Evolutionary conservation across 1,140 invertebrate species (phyloP).

Genomic region (Gryllus bimaculatus): DNA sequence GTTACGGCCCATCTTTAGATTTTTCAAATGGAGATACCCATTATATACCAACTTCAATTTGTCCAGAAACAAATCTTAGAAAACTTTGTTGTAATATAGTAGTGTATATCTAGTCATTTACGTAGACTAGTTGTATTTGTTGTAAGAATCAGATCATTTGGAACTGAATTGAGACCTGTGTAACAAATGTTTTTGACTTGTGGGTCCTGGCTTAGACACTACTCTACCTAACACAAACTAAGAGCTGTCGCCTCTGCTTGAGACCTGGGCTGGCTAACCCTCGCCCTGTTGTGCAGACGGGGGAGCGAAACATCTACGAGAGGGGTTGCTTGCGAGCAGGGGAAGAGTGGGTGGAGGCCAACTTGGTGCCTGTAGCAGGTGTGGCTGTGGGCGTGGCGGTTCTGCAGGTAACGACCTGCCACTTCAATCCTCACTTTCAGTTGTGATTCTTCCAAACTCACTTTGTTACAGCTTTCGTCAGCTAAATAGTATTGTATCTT

Average conservation of each 20-base stretch:
- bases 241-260: conserved; percentile 2
- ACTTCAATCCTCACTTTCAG: neutral
- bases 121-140: neutral
- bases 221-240: conserved; percentile 4
- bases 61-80: neutral
- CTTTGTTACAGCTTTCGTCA: too few species aligned
- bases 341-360: conserved; percentile 89
- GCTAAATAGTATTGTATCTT: too few species aligned
- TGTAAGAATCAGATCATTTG: neutral
- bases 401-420: conserved; percentile 56
- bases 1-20: neutral
- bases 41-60: neutral
- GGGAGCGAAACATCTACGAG: conserved; percentile 83
- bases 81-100: neutral
- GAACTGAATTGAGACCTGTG: neutral
- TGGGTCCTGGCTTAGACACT: conserved; percentile 2
- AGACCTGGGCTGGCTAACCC: neutral
- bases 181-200: neutral
- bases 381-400: conserved; percentile 71
- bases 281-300: conserved; percentile 41
- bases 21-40: neutral
- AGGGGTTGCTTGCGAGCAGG: conserved; percentile 85
- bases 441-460: too few species aligned
- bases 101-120: neutral
- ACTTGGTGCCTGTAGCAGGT: conserved; percentile 78